Conservation (phyloP, 2,113 vertebrate genomes). For the Gymnarchus niloticus region DNA sequence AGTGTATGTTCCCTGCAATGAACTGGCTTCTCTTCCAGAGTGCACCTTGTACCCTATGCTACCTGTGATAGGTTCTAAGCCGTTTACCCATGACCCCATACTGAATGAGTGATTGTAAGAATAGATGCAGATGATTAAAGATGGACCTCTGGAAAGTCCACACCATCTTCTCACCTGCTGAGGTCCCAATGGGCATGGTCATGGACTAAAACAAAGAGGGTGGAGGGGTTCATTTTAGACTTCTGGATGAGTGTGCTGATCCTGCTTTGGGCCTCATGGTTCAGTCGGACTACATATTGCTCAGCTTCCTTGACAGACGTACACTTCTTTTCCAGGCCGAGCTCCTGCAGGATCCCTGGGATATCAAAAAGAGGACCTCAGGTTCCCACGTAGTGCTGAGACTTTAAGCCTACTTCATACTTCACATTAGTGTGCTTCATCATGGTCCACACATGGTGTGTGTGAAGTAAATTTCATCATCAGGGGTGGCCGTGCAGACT, state of each 20-base stretch:
- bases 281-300: conserved; percentile 82
- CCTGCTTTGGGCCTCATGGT: conserved; percentile 70
- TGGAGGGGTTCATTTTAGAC: conserved; percentile 82
- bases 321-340: conserved; percentile 78
- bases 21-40: not conserved
- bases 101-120: not conserved
- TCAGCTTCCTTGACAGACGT: conserved; percentile 71
- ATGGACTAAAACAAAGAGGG: conserved; percentile 88
- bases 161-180: conserved; percentile 65
- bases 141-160: not conserved
- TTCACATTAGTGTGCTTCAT: not conserved
- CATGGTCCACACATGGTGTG: too few relatives aligned
- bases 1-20: not conserved
- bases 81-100: not conserved
- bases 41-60: not conserved
- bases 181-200: conserved; percentile 95
- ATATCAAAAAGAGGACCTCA: not conserved
- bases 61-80: not conserved
- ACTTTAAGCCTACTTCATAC: not conserved
- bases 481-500: too few relatives aligned
- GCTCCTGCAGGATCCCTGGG: conserved; percentile 82
- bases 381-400: not conserved
- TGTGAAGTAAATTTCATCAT: too few relatives aligned
- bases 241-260: conserved; percentile 82
- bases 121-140: not conserved